Base-by-base conservation (phyloP, 2,888 invertebrate species). In the Clunio marinus region DNA sequence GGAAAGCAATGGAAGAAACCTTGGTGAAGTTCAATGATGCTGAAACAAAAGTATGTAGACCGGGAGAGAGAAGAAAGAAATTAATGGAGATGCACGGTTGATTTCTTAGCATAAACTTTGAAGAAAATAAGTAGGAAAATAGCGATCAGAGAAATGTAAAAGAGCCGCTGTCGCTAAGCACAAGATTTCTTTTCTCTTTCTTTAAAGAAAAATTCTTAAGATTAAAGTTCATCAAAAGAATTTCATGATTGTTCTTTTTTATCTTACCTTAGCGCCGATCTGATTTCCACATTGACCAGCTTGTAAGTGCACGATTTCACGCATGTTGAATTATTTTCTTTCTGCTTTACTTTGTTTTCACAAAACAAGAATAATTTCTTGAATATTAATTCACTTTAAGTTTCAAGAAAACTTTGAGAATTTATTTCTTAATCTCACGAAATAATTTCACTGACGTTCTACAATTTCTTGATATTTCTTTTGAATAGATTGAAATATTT, bases 201-300 rank as follows among this genome's bases (percentile, higher is more conserved):
- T 35, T 8, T 35, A 8, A 35, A 8, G 35, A 35, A 13, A 35
- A 35, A 8, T 8, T n/a, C n/a, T n/a, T n/a, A n/a, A 25, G 57
- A 25, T 17, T 51, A 20, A 51, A 51, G 4, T 24, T 22, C 22
- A 57, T 58, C 5, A 17, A 32, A 7, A 32, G 32, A 32, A 32
- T 32, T 32, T 32, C 32, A 10, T 10, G 4, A 32, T 32, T 4
- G 4, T 7, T 32, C 32, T 32, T 7, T 32, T 7, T 32, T 7
- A 32, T 13, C 46, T 27, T 46, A 63, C 63, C 46, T 63, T 66
- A 35, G 66, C 66, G 24, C 66, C 66, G 24, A 66, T 66, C 25
- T 66, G 66, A 17, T 66, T 66, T 22, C 66, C 66, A 15, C 66
- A 66, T 66, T 66, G 66, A 24, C 66, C 66, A 20, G 66, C 66